Conservation (phyloP, 2,797 vertebrate species). For the Notolepis coatsorum region DNA sequence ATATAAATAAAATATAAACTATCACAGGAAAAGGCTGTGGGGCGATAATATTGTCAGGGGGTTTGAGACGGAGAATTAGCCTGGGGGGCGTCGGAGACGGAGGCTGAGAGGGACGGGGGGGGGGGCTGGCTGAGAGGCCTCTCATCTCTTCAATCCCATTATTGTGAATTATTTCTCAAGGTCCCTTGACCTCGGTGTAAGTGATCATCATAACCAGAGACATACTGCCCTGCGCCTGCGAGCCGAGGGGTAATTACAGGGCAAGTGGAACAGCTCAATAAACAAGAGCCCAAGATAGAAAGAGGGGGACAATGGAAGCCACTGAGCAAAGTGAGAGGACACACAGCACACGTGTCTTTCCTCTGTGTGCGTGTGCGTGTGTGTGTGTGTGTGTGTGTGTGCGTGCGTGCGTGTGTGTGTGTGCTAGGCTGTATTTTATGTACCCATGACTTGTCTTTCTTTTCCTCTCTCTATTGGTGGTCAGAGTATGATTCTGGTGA, state of each 20-base stretch:
- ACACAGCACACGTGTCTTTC: constrained; percentile 12
- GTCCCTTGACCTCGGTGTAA: background rate
- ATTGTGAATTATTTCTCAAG: background rate
- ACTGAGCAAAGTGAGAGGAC: constrained; percentile 2
- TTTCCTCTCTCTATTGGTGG: constrained; percentile 78
- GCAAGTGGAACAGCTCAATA: background rate
- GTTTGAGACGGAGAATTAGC: background rate
- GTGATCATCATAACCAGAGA: background rate
- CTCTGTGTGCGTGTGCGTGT: constrained; percentile 4
- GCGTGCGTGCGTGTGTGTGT: constrained; percentile 15
- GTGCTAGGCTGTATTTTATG: constrained; percentile 61
- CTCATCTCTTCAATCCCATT: background rate
- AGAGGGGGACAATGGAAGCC: background rate
- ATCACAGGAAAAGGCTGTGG: no score
- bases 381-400: background rate
- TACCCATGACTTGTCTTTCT: constrained; percentile 80
- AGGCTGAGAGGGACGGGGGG: background rate
- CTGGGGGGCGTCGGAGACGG: background rate
- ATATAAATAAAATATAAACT: no score
- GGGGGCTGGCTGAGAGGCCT: background rate
- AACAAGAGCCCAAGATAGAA: background rate
- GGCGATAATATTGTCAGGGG: no score
- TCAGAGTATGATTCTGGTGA: constrained; percentile 87
- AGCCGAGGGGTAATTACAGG: constrained; percentile 7
- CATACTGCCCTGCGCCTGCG: background rate